A percentile compares a stretch with the other conserved stretches of the same genome.
These are phyloP conservation scores for Trichechus manatus DNA, from an alignment of 2,113 vertebrate genomes.

Conservation along the genomic window DNA sequence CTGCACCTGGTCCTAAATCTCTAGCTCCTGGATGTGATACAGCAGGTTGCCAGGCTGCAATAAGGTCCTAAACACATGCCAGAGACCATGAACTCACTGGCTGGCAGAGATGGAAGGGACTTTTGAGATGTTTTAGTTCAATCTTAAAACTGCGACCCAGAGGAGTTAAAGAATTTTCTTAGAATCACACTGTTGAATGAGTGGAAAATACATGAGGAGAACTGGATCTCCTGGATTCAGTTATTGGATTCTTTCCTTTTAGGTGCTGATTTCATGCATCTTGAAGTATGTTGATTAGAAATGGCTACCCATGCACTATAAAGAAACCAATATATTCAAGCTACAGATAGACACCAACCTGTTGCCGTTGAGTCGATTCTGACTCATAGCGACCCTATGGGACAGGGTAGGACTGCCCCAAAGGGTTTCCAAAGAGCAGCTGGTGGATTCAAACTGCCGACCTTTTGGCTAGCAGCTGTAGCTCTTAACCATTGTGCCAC, in stretches of 20 bases:
- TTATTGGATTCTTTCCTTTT: neutral
- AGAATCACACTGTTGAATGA: neutral
- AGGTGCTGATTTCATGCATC: neutral
- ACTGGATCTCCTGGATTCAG: neutral
- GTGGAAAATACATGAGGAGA: neutral
- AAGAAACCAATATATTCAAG: neutral
- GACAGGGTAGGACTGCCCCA: too few species aligned
- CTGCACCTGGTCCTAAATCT: neutral
- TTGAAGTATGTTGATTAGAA: neutral
- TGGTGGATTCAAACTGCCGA: too few species aligned
- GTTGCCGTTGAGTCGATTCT: too few species aligned
- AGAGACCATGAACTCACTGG: neutral
- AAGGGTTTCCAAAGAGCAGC: too few species aligned
- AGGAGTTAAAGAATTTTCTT: neutral
- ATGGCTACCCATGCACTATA: neutral
- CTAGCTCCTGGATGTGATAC: neutral
- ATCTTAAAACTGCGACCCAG: neutral
- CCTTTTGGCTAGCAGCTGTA: too few species aligned
- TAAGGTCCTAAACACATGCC: neutral
- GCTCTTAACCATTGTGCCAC: too few species aligned
- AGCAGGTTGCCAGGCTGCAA: neutral
- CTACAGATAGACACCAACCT: neutral
- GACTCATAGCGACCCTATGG: too few species aligned
- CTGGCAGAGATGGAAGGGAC: neutral
- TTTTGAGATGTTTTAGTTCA: neutral